Evolutionary conservation across 2,113 vertebrate genomes (phyloP).

Genomic region (Elgaria multicarinata): DNA sequence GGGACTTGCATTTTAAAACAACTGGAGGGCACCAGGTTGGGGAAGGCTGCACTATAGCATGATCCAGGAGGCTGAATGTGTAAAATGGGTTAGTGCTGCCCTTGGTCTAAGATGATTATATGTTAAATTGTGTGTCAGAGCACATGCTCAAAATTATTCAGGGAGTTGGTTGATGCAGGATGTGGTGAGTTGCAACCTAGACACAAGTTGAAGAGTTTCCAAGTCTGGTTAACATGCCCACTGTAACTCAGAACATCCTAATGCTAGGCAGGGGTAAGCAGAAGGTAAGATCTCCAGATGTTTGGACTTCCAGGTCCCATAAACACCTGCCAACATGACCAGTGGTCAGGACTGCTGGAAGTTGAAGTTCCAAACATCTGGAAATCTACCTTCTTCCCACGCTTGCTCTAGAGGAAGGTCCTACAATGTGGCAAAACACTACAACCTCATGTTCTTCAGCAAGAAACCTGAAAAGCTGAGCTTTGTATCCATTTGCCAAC

Average conservation of each 20-base stretch:
- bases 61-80: neutral
- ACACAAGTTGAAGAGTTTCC: neutral
- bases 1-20: no score
- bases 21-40: no score
- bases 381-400: no score
- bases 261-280: no score
- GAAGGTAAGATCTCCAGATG: no score
- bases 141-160: neutral
- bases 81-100: neutral
- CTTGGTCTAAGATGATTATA: neutral
- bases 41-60: neutral
- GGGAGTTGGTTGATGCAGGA: neutral
- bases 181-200: neutral
- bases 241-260: neutral
- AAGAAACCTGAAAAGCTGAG: neutral
- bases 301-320: no score
- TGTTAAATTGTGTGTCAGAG: neutral
- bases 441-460: no score
- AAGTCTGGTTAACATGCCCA: neutral
- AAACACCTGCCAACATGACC: no score
- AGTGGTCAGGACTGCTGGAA: no score
- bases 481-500: neutral
- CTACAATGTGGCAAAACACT: no score
- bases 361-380: no score
- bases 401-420: no score